phyloP scores from a whole-genome alignment of 2,888 invertebrate genomes.

The Anoplius nigerrimus region DNA sequence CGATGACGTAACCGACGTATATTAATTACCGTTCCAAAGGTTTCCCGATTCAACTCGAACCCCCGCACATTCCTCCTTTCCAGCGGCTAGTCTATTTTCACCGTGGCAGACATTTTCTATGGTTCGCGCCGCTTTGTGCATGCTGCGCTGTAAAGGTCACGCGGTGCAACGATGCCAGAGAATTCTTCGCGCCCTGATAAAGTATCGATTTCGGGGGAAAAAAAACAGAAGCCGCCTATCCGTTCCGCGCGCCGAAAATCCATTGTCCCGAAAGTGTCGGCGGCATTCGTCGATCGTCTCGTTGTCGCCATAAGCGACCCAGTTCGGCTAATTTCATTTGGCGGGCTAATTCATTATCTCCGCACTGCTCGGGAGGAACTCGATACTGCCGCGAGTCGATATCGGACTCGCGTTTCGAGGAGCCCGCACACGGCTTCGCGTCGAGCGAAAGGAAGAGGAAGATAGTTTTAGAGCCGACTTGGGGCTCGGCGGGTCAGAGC shows the following conservation, averaged over 20 bases:
- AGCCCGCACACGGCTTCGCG: no score
- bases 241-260: no score
- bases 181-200: slow-evolving; percentile 45
- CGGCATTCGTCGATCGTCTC: no score
- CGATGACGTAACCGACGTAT: no score
- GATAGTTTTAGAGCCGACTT: slow-evolving; percentile 12
- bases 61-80: no score
- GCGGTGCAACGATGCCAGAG: slow-evolving; percentile 53
- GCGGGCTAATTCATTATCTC: neutral
- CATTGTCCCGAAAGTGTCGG: no score
- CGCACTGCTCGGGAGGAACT: no score
- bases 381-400: neutral
- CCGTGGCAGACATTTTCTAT: slow-evolving; percentile 30
- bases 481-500: slow-evolving; percentile 23
- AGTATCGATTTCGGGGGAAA: slow-evolving; percentile 9
- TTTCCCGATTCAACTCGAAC: no score
- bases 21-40: no score
- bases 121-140: slow-evolving; percentile 35
- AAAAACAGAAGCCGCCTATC: no score
- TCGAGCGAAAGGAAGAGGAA: neutral
- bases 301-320: neutral
- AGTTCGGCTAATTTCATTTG: neutral
- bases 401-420: neutral
- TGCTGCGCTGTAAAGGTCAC: slow-evolving; percentile 46
- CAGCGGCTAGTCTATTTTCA: slow-evolving; percentile 34